These are phyloP conservation scores for Plecturocebus donacophilus DNA, from an alignment of 2,113 vertebrate species.

Conservation along the genomic window DNA sequence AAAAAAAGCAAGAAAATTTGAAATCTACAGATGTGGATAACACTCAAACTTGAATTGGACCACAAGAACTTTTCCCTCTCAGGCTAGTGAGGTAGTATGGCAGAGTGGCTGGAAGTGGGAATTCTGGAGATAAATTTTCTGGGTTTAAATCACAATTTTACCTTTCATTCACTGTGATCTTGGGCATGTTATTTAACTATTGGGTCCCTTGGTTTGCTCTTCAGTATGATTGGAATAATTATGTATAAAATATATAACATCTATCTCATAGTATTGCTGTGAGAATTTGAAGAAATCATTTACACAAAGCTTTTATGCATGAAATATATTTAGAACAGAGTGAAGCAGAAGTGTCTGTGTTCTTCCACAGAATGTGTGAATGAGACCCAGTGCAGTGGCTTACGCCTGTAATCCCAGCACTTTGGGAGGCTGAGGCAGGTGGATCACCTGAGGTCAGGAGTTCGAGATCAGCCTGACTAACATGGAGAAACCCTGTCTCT, in stretches of 20 bases:
- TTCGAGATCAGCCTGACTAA: too few relatives aligned
- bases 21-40: neutral
- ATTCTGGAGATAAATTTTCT: neutral
- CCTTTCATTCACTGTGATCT: neutral
- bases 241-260: neutral
- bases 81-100: neutral
- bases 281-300: neutral
- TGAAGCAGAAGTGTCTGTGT: neutral
- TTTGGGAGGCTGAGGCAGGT: too few relatives aligned
- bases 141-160: neutral
- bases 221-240: neutral
- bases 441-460: too few relatives aligned
- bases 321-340: neutral
- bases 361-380: neutral
- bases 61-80: neutral
- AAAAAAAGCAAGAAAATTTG: slow-evolving; percentile 19
- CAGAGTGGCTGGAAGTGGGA: neutral
- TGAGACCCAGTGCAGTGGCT: too few relatives aligned
- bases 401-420: too few relatives aligned
- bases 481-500: too few relatives aligned
- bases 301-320: neutral
- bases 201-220: neutral
- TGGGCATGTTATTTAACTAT: neutral
- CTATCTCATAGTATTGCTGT: neutral
- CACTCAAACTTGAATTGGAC: neutral